Evolutionary conservation across 2,888 invertebrate species (phyloP), one percentile per base, ranked within the genome.

Genomic region (Allolobophora icterica): DNA sequence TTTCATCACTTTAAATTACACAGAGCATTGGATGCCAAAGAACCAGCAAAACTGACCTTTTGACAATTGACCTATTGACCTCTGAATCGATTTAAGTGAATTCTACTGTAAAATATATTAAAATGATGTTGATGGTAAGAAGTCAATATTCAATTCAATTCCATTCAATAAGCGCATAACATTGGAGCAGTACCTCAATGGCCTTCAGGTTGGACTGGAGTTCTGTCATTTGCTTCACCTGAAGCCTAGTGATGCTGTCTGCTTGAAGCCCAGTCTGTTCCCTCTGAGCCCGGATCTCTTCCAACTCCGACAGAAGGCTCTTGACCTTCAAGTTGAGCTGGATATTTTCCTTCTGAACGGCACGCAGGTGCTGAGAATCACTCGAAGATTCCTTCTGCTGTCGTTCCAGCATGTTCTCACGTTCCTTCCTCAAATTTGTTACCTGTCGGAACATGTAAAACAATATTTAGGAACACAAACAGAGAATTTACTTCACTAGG

Each of bases 191-290:
- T 92, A 95, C 95, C 94, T 95, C 94, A 24, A 94, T 92, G 3
- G 94, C 93, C 92, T 94, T 94, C 84, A 95, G 93, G 58, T 93
- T 94, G 30, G 94, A 94, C 89, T 93, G 92, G 84, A 94, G 92
- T 92, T 95, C 95, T 13, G 94, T 90, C 24, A 95, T 92, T 92
- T 95, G 95, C 92, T 95, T 95, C 89, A 92, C 92, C 93, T 95
- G 95, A 21, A 94, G 92, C 15, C 95, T 93, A 13, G 94, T 93
- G 11, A 94, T 92, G 83, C 93, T 94, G 90, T 95, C 95, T 0
- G 94, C 93, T 92, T 95, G 94, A 15, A 94, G 92, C 8, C 94
- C 94, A n/a, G 92, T 91, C 92, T 95, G 94, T 91, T 95, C 95
- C 71, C 94, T 92, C 93, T 94, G 94, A 15, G 94, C 94, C 13